Conservation (phyloP, 2,888 invertebrate genomes). For the Drosophila suboccidentalis region DNA sequence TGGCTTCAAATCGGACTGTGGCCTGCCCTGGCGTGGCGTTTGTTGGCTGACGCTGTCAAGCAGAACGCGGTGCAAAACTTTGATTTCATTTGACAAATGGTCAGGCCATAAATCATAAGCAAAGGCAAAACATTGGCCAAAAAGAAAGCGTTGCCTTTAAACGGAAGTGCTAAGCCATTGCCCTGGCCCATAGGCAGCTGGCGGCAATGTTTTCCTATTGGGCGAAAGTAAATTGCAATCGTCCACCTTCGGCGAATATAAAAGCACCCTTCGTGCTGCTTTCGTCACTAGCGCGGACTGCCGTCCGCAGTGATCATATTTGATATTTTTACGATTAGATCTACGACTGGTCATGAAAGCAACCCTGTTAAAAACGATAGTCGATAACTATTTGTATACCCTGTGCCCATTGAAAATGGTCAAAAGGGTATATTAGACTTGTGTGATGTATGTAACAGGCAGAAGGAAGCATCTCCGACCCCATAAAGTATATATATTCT, state of each 20-base stretch:
- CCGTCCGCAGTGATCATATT: too few relatives aligned
- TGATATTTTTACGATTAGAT: background rate
- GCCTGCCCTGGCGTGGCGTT: background rate
- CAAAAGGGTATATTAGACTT: too few relatives aligned
- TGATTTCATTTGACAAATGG: slow-evolving; percentile 69
- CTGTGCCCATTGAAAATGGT: too few relatives aligned
- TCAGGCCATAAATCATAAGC: slow-evolving; percentile 63
- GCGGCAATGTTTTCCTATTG: slow-evolving; percentile 42
- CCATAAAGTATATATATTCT: too few relatives aligned
- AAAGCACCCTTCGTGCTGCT: too few relatives aligned
- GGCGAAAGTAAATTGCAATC: slow-evolving; percentile 62
- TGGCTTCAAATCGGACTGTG: slow-evolving; percentile 57
- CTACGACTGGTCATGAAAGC: too few relatives aligned
- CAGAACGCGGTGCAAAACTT: slow-evolving; percentile 56
- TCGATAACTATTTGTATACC: too few relatives aligned
- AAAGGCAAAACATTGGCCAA: slow-evolving; percentile 47
- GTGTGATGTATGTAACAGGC: too few relatives aligned
- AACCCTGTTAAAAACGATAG: background rate
- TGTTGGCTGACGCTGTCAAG: slow-evolving; percentile 29
- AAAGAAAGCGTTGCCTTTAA: slow-evolving; percentile 70
- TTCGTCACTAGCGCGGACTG: too few relatives aligned
- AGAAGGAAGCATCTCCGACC: too few relatives aligned
- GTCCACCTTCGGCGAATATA: background rate
- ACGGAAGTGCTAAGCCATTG: slow-evolving; percentile 62
- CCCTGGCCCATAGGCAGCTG: slow-evolving; percentile 31